These are phyloP conservation scores for Rhinopomastus cyanomelas DNA, from an alignment of 2,113 vertebrate genomes.

Conservation along the genomic window DNA sequence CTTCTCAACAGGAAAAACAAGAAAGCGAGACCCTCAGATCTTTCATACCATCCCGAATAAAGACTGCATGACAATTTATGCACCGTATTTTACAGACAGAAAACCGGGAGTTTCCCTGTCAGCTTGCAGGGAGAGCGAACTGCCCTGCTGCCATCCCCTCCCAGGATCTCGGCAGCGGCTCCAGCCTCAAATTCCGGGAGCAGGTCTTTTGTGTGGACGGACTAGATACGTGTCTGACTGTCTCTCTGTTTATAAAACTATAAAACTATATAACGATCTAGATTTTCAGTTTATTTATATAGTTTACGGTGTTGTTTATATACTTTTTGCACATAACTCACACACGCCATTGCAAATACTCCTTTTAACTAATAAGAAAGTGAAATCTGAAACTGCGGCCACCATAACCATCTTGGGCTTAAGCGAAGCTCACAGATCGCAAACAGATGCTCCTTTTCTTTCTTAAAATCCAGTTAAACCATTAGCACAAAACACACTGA, in stretches of 20 bases:
- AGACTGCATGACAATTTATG: background rate
- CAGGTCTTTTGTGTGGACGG: conserved; percentile 56
- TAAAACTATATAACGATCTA: conserved; percentile 1
- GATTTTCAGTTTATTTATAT: background rate
- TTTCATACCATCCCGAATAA: background rate
- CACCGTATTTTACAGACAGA: background rate
- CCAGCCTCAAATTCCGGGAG: conserved; percentile 5
- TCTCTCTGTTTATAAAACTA: background rate
- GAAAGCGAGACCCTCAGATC: background rate
- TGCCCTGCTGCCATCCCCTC: background rate
- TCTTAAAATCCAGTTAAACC: conserved; percentile 39
- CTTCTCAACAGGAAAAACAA: conserved; percentile 23
- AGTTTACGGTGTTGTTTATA: conserved; percentile 43
- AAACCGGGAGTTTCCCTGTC: background rate
- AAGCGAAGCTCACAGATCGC: conserved; percentile 58
- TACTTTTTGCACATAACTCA: background rate
- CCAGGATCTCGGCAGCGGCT: background rate
- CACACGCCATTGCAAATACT: conserved; percentile 16
- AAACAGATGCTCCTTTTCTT: conserved; percentile 35
- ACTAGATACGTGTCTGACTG: background rate
- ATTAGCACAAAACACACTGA: conserved; percentile 36
- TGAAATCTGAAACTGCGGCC: conserved; percentile 63
- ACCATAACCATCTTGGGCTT: conserved; percentile 56
- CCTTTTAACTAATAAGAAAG: conserved; percentile 60
- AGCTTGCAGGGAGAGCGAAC: background rate